Base-by-base conservation (phyloP, 1,140 invertebrate genomes). In the Myzus persicae region DNA sequence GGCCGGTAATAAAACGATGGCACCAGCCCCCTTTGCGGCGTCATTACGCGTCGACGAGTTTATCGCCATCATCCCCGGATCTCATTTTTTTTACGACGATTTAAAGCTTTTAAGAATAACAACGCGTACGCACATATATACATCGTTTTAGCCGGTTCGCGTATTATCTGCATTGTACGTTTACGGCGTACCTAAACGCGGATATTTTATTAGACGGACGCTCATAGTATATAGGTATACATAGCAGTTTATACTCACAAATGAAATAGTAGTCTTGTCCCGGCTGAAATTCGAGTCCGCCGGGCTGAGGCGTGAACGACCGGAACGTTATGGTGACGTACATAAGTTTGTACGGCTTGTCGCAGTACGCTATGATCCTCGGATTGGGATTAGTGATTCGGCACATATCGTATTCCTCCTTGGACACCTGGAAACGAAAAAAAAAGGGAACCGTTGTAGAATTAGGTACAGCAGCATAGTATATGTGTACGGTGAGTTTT, bases 241-340 rank as follows among this genome's bases (percentile, higher is more conserved):
- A 24, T 26, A 9, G 82, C 82, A 40, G 38, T 5, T 11, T 40
- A 26, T 89, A 96, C 97, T 97, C 96, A 96, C 98, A 98, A 95
- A 99, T 99, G 96, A 99, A 99, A 95, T 98, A 99, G 95, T 99
- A 99, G 95, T 99, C 98, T 95, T 98, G 98, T 93, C 98, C 98
- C 94, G 98, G 98, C 94, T 98, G 96, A 96, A 99, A 99, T 95
- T 99, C 98, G 94, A 99, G 96, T 90, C 98, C 98, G 94, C 98
- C 98, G 92, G 98, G 98, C 96, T 99, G 98, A 67, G 98, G 98
- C 94, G 98, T 99, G 95, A 99, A 99, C 95, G 98, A 98, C 95
- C 98, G 96, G 96, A 99, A 99, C 94, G 98, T 99, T 95, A 99
- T 99, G 92, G 98, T 99, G 96, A 99, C 99, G 96, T 98, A 99